Base-by-base conservation (phyloP, 2,888 invertebrate genomes). In the Brenthis ino region DNA sequence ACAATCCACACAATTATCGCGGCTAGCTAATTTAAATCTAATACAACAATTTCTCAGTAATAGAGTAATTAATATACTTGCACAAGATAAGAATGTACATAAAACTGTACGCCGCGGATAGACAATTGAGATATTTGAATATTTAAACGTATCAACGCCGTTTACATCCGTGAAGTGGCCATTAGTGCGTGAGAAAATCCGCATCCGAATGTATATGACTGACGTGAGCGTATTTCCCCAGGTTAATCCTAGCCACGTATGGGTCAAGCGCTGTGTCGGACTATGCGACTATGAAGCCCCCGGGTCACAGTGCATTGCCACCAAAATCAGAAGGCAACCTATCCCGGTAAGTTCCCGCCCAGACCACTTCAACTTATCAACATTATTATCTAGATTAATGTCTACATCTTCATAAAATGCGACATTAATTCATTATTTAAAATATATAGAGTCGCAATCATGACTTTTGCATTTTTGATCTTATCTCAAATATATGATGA, bases 211-310 rank as follows among this genome's bases (percentile, higher is more conserved):
- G 73, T 74, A 70, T 69, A 64, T 74, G 71, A 68, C 76, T 81
- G 80, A 82, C 78, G 79, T 70, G 68, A 43, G 67, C 72, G 81
- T 84, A 72, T 83, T 85, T 88, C 84, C 85, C 83, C 88, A 93
- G 92, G 83, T 92, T 74, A 87, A 80, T 70, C 92, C 92, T 4
- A 83, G 87, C 56, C 85, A 88, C 6, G 88, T 91, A 70, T 93
- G 92, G 92, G 88, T 92, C 65, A 91, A 91, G 74, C 82, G 89
- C 13, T 93, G 92, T 77, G 86, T 88, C 65, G 92, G 92, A 11
- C 84, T 91, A 63, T 92, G 92, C 79, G 87, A 88, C 78, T 86
- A 82, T 73, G 85, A 83, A 53, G 81, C 79, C 68, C 78, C 79
- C 1, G 88, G 86, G 63, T 82, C 85, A 67, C 77, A 79, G 43